Conservation (phyloP, 2,797 vertebrate species). For the Miichthys miiuy region DNA sequence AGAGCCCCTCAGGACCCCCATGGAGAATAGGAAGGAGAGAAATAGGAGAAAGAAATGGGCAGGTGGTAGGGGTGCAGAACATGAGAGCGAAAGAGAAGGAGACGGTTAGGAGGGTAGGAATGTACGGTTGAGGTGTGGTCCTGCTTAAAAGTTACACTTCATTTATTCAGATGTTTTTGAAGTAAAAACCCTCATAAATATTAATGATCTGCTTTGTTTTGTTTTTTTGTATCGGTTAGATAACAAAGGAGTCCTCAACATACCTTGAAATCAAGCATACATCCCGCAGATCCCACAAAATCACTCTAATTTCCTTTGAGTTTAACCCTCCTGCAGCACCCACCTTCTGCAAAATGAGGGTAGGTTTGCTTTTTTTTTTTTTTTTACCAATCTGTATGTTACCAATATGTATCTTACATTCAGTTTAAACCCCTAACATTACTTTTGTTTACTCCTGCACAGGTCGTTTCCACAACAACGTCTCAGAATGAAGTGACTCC, state of each 20-base stretch:
- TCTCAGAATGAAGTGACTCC: neutral
- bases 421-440: neutral
- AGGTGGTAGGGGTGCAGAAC: too few species aligned
- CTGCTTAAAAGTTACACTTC: too few species aligned
- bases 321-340: neutral
- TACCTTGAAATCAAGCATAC: constrained; percentile 9
- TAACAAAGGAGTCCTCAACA: neutral
- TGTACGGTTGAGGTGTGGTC: too few species aligned
- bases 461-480: neutral
- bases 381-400: too few species aligned
- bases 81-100: too few species aligned
- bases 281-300: neutral
- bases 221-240: neutral
- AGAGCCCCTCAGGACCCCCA: too few species aligned
- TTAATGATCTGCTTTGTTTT: neutral
- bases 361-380: neutral
- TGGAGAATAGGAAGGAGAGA: too few species aligned
- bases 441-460: neutral
- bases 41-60: too few species aligned
- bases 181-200: neutral
- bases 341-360: constrained; percentile 15
- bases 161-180: too few species aligned
- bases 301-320: constrained; percentile 11
- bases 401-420: neutral
- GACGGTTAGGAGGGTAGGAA: too few species aligned